Conservation (phyloP, 2,113 vertebrate species). For the Paramormyrops kingsleyae region DNA sequence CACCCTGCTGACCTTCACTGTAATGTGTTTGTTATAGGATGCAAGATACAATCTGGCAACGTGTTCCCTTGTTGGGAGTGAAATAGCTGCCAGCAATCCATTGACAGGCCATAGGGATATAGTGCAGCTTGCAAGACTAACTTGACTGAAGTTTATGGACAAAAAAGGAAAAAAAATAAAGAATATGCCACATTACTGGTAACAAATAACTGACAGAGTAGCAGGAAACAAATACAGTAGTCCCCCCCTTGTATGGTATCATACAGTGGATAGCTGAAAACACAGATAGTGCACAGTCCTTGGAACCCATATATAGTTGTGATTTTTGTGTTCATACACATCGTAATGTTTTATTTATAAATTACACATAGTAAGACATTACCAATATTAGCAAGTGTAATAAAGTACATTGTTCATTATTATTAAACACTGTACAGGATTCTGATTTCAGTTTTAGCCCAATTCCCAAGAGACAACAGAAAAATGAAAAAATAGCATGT, state of each 20-base stretch:
- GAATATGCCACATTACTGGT: background rate
- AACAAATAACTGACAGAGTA: background rate
- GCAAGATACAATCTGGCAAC: constrained; percentile 21
- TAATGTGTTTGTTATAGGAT: constrained; percentile 28
- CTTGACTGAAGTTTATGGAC: background rate
- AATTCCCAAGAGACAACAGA: background rate
- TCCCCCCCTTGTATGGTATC: background rate
- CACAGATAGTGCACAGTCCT: background rate
- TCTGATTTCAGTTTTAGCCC: background rate
- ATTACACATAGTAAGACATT: background rate
- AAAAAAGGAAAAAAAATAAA: background rate
- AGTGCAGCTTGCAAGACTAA: background rate
- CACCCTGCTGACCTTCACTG: constrained; percentile 22
- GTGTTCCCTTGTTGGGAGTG: constrained; percentile 27
- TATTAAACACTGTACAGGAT: background rate
- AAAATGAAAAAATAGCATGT: background rate
- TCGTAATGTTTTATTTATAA: background rate
- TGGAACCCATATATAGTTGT: background rate
- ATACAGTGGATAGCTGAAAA: background rate
- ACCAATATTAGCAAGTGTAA: background rate
- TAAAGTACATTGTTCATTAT: background rate
- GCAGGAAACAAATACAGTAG: background rate
- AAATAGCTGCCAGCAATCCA: background rate
- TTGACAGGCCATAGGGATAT: background rate
- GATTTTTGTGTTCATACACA: background rate